Evolutionary conservation across 53 echinoderm and acorn worm species (phyloP).

Genomic region (Temnopleurus reevesii): DNA sequence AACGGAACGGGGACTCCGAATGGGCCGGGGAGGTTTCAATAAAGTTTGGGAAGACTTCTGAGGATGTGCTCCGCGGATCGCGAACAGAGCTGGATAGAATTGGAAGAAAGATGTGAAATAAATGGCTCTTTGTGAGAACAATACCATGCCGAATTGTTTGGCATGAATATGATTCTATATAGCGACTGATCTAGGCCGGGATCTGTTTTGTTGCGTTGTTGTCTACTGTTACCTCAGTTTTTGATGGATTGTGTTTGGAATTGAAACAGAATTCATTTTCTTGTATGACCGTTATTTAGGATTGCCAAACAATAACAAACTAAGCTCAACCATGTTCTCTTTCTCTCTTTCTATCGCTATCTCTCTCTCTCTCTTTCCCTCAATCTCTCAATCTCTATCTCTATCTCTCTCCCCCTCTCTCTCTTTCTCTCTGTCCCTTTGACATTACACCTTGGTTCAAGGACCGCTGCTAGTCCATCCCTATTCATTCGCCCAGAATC

Average conservation of each 20-base stretch:
- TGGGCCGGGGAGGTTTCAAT: slow-evolving; percentile 37
- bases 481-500: slow-evolving; percentile 11
- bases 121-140: slow-evolving; percentile 41
- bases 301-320: background rate
- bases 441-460: background rate
- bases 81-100: background rate
- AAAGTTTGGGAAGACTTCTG: background rate
- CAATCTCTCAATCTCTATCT: no score
- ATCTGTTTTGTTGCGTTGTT: slow-evolving; percentile 25
- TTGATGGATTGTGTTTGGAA: slow-evolving; percentile 35
- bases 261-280: slow-evolving; percentile 51
- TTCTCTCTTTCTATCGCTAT: no score
- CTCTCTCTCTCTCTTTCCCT: no score
- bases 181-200: slow-evolving; percentile 3
- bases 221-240: background rate
- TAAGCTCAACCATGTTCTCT: background rate
- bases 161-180: background rate
- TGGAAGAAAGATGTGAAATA: slow-evolving; percentile 43
- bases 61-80: background rate
- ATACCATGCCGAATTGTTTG: slow-evolving; percentile 33
- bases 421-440: background rate
- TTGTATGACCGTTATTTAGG: slow-evolving; percentile 24
- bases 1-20: slow-evolving; percentile 23
- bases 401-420: no score
- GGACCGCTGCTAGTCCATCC: background rate